These are phyloP conservation scores for Nasonia oneida DNA, from an alignment of 2,888 invertebrate species.

Conservation along the genomic window DNA sequence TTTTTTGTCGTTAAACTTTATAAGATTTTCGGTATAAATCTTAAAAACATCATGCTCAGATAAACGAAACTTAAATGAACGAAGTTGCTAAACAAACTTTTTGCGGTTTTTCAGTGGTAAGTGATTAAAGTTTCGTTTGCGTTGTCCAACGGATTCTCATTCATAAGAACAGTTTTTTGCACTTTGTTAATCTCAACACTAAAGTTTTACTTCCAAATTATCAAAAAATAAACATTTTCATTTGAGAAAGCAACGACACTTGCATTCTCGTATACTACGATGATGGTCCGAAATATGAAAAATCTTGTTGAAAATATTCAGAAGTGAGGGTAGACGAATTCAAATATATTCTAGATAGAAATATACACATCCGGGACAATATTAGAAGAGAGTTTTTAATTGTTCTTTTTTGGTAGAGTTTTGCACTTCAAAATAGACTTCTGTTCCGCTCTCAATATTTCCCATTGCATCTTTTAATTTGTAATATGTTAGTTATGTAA, in stretches of 20 bases:
- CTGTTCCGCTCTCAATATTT: not conserved
- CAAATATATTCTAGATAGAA: too few species aligned
- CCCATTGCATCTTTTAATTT: not conserved
- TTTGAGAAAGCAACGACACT: not conserved
- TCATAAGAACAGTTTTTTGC: not conserved
- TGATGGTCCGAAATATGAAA: too few species aligned
- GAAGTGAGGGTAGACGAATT: too few species aligned
- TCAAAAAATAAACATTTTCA: not conserved
- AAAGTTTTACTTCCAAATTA: not conserved
- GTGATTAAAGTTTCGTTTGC: constrained; percentile 33
- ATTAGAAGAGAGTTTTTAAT: not conserved
- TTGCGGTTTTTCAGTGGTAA: not conserved
- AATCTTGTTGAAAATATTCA: too few species aligned
- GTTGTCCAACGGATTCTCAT: not conserved
- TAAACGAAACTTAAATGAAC: constrained; percentile 19
- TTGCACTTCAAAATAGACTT: too few species aligned
- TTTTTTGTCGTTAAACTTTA: constrained; percentile 9
- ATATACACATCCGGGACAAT: not conserved
- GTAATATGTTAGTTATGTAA: not conserved
- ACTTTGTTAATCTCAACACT: not conserved
- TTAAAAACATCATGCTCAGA: not conserved
- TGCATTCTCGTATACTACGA: too few species aligned
- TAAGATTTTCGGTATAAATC: not conserved
- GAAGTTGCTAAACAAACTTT: constrained; percentile 32
- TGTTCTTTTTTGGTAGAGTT: not conserved